Evolutionary conservation across 2,797 vertebrate species (phyloP).

Genomic region (Sparus aurata): DNA sequence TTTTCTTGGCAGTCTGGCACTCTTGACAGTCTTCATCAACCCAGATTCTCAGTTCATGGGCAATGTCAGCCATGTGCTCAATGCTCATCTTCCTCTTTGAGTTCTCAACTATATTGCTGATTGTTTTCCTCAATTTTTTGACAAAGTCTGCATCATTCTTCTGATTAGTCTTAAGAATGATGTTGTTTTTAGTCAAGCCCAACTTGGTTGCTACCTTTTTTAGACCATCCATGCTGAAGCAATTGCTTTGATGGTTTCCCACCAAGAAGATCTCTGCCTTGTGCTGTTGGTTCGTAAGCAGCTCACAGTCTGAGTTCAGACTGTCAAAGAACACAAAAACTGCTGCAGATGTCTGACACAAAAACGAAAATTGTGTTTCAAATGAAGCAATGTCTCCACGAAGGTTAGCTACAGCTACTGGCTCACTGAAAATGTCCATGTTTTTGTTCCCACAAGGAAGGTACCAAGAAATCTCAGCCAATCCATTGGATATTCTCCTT

Average conservation of each 20-base stretch:
- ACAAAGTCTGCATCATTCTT: slow-evolving; percentile 75
- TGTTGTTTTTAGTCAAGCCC: slow-evolving; percentile 48
- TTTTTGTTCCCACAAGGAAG: no score
- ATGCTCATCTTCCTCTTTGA: slow-evolving; percentile 54
- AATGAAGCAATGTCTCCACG: slow-evolving; percentile 80
- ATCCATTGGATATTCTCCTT: slow-evolving; percentile 80
- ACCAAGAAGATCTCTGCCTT: slow-evolving; percentile 73
- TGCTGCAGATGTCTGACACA: slow-evolving; percentile 84
- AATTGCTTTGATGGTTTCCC: slow-evolving; percentile 46
- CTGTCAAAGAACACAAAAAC: slow-evolving; percentile 87
- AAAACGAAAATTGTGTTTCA: slow-evolving; percentile 33
- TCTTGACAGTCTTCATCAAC: slow-evolving; percentile 75
- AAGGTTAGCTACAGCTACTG: no score
- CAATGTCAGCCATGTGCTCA: slow-evolving; percentile 76
- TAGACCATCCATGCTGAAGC: neutral
- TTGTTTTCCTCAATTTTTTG: slow-evolving; percentile 26
- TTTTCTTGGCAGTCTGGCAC: slow-evolving; percentile 77
- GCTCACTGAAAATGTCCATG: no score
- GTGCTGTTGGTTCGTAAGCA: slow-evolving; percentile 50
- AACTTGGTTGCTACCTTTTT: slow-evolving; percentile 39
- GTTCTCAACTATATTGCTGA: slow-evolving; percentile 47
- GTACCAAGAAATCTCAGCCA: slow-evolving; percentile 83
- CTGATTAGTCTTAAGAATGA: slow-evolving; percentile 68
- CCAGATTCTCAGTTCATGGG: slow-evolving; percentile 77
- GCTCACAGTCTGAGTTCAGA: slow-evolving; percentile 56